Base-by-base conservation (phyloP, 2,888 invertebrate genomes). In the Esperia sulphurella region DNA sequence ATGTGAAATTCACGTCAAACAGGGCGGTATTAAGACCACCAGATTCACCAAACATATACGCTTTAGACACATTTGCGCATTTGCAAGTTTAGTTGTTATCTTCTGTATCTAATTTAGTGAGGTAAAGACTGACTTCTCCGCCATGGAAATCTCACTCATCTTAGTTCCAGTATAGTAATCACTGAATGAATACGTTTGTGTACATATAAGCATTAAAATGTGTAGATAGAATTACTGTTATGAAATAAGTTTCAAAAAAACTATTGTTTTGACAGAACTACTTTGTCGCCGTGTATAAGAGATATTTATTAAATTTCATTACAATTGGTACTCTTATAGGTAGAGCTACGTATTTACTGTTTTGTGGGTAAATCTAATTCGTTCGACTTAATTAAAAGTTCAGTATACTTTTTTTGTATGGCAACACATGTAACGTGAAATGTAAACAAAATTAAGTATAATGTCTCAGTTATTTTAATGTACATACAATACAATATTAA, bases 51-150 rank as follows among this genome's bases (percentile, higher is more conserved):
- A 68, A 69, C 40, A 52, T 63, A 43, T 68, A 75, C 51, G 68
- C 75, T 50, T 58, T 75, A 41, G 72, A 75, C 52, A 63, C 73
- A 49, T 66, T 72, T 51, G 68, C 72, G 50, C 73, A 79, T 65
- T 82, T 82, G 69, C 83, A 81, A 67, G 83, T 86, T 79, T 83
- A 86, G 68, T 71, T 71, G 68, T 71, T 71, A 48, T 61, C 59
- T 65, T 62, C 63, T 57, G 58, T 66, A 59, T 64, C 64, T 75
- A 72, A 69, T 74, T 78, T 78, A 79, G 82, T 80, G 86, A 88
- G 87, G 79, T 79, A 84, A 87, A 89, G 88, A 88, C 88, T 89
- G 88, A 89, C 71, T 81, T 77, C 74, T 81, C 79, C 71, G 71
- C 74, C 62, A 63, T 64, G 65, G 68, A 49, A 63, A 63, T 58